Evolutionary conservation across 1,140 invertebrate genomes (phyloP).

Genomic region (Hestina assimilis): DNA sequence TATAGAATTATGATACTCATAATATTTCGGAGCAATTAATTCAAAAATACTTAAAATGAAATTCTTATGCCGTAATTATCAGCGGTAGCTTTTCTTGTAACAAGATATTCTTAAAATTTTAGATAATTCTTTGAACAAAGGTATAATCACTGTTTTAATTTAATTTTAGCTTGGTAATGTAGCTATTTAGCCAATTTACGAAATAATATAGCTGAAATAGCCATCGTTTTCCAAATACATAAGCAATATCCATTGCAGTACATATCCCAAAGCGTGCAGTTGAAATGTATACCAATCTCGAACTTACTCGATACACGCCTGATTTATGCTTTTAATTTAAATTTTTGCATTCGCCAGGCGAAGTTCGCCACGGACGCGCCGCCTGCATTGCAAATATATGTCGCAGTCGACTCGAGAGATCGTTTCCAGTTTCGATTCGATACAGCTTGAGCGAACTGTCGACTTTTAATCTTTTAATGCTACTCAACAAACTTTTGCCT

Average conservation of each 20-base stretch:
- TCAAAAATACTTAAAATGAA: conserved; percentile 60
- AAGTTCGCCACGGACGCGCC: conserved; percentile 71
- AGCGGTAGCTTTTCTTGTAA: conserved; percentile 52
- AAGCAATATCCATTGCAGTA: conserved; percentile 39
- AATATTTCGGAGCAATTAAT: conserved; percentile 74
- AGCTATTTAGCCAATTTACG: neutral
- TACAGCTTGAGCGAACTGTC: conserved; percentile 68
- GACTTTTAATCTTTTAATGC: conserved; percentile 78
- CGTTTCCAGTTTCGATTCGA: conserved; percentile 65
- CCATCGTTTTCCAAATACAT: conserved; percentile 22
- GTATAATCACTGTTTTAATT: conserved; percentile 13
- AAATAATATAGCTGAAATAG: conserved; percentile 10
- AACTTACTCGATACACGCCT: conserved; percentile 75
- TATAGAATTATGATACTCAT: conserved; percentile 74
- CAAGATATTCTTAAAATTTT: conserved; percentile 39
- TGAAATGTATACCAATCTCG: conserved; percentile 72
- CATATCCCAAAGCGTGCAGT: conserved; percentile 55
- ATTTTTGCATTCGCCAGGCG: conserved; percentile 77
- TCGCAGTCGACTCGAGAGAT: conserved; percentile 60
- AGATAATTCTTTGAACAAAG: conserved; percentile 33
- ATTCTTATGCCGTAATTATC: conserved; percentile 62
- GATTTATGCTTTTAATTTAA: conserved; percentile 79
- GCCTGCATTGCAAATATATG: conserved; percentile 75
- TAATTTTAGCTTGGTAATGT: neutral
- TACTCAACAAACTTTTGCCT: conserved; percentile 70